Conservation (phyloP, 2,113 vertebrate species). For the Bos javanicus region DNA sequence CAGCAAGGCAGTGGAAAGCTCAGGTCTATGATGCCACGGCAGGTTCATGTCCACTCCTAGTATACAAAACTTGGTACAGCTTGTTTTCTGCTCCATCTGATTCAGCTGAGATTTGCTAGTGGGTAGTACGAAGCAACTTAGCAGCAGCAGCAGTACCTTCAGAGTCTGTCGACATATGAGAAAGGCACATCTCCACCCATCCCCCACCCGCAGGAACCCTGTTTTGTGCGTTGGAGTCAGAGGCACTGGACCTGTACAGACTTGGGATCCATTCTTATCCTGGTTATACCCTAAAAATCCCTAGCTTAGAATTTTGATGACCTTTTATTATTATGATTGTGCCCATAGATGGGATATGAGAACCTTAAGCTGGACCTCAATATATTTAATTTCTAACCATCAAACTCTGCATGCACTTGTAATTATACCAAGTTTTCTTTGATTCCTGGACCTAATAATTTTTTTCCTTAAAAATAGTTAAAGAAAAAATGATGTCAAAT, state of each 20-base stretch:
- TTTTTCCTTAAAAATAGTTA: conserved; percentile 21
- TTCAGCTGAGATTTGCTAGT: not conserved
- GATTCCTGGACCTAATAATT: conserved; percentile 74
- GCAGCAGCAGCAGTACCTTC: too few relatives aligned
- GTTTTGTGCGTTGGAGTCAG: not conserved
- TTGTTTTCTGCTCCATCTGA: not conserved
- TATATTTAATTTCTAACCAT: conserved; percentile 34
- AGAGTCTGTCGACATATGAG: not conserved
- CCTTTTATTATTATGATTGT: not conserved
- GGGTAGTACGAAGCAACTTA: too few relatives aligned
- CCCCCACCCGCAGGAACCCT: not conserved
- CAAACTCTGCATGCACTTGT: not conserved
- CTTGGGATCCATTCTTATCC: not conserved
- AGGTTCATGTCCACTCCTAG: not conserved
- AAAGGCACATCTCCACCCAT: not conserved
- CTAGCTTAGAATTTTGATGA: not conserved
- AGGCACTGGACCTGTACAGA: not conserved
- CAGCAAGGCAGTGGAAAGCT: not conserved
- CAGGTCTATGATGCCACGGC: not conserved
- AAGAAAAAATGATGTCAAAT: not conserved
- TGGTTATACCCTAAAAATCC: not conserved
- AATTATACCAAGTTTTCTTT: conserved; percentile 47
- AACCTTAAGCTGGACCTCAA: not conserved
- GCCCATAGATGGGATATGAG: not conserved
- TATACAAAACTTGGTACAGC: not conserved